Conservation (phyloP, 2,113 vertebrate genomes). For the Corynorhinus townsendii region DNA sequence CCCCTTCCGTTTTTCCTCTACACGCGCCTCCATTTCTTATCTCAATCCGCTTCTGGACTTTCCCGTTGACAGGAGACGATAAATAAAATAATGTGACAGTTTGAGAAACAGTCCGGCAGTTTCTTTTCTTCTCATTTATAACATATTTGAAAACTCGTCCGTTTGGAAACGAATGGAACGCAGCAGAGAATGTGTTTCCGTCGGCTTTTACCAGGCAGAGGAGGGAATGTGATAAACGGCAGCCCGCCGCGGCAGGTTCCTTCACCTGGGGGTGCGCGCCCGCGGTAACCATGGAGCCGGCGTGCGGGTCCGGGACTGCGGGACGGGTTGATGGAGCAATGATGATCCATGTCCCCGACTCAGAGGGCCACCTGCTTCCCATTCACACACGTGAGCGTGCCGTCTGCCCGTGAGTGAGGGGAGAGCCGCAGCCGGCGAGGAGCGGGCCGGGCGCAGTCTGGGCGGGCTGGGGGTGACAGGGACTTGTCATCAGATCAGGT, state of each 20-base stretch:
- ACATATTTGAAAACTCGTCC: constrained; percentile 21
- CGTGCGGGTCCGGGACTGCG: background rate
- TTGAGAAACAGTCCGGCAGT: background rate
- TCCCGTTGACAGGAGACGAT: constrained; percentile 31
- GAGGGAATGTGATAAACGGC: constrained; percentile 42
- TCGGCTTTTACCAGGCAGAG: constrained; percentile 28
- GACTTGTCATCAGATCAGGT: background rate
- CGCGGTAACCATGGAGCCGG: background rate
- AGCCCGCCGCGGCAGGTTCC: background rate
- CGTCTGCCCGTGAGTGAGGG: background rate
- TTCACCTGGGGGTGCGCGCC: background rate
- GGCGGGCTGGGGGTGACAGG: background rate
- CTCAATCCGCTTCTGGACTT: constrained; percentile 42
- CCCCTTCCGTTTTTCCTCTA: constrained; percentile 46
- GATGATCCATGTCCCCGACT: background rate
- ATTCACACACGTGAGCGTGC: background rate
- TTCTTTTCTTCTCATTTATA: constrained; percentile 37
- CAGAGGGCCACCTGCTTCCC: background rate
- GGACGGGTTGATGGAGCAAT: background rate
- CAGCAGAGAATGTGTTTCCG: background rate
- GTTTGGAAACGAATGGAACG: constrained; percentile 51
- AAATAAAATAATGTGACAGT: constrained; percentile 44
- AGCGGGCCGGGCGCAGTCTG: rapidly evolving
- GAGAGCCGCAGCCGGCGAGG: background rate
- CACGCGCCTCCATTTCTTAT: constrained; percentile 39